phyloP scores from a whole-genome alignment of 2,888 invertebrate genomes.

The Drosophila pseudotalamancana region DNA sequence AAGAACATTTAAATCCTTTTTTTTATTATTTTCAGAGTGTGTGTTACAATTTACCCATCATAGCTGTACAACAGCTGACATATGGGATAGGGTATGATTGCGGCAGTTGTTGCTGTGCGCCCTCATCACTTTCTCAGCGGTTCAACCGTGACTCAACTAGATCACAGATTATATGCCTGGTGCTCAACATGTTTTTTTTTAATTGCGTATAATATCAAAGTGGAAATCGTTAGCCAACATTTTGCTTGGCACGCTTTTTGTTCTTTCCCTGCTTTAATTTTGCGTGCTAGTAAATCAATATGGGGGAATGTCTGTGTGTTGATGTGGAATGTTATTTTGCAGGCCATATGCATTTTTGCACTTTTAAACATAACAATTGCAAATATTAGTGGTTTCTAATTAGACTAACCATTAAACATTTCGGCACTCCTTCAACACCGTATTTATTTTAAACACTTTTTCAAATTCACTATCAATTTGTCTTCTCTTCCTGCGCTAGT shows the following conservation, averaged over 20 bases:
- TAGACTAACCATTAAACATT: constrained; percentile 49
- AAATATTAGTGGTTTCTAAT: background rate
- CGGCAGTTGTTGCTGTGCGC: constrained; percentile 5
- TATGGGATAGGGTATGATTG: constrained; percentile 16
- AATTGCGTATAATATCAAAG: background rate
- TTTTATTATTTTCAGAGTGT: background rate
- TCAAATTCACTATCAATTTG: constrained; percentile 12
- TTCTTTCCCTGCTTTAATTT: constrained; percentile 36
- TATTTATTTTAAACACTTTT: constrained; percentile 21
- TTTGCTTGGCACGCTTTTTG: constrained; percentile 20
- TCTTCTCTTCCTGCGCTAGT: constrained; percentile 1
- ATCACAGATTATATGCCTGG: constrained; percentile 37
- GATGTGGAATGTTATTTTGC: constrained; percentile 9
- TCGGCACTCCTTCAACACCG: constrained; percentile 14
- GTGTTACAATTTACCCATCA: background rate
- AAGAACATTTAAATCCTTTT: no score
- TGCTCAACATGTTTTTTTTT: background rate
- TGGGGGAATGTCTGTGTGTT: constrained; percentile 5
- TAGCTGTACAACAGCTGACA: background rate
- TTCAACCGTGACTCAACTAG: constrained; percentile 50
- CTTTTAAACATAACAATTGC: constrained; percentile 4
- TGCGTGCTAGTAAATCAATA: constrained; percentile 32
- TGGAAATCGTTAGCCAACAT: constrained; percentile 4
- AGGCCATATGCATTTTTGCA: constrained; percentile 2
- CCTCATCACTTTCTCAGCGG: constrained; percentile 23